A percentile compares a stretch with the other conserved stretches of the same genome.
Evolutionary conservation across 2,797 vertebrate genomes (phyloP).

Genomic region (Erithacus rubecula): DNA sequence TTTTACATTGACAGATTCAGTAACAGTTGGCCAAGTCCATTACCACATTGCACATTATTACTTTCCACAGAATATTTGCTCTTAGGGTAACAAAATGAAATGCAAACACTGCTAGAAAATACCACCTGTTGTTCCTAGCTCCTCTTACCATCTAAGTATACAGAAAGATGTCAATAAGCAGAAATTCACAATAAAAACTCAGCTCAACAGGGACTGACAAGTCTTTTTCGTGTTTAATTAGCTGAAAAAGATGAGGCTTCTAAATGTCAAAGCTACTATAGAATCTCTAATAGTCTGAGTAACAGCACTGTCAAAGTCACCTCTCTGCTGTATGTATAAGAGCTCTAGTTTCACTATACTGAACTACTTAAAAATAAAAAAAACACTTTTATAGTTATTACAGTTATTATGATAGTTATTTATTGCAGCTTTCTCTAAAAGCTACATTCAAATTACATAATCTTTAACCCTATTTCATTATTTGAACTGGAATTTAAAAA

Average conservation of each 20-base stretch:
- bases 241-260: background rate
- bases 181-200: background rate
- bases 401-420: background rate
- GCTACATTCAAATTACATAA: background rate
- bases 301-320: background rate
- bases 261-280: background rate
- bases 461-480: background rate
- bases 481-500: background rate
- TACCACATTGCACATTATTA: background rate
- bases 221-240: background rate
- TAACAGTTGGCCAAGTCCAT: background rate
- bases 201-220: background rate
- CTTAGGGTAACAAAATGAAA: background rate
- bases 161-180: background rate
- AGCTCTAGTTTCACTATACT: background rate
- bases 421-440: background rate
- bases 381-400: background rate
- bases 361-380: background rate
- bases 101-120: background rate
- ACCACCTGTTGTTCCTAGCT: background rate
- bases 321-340: background rate
- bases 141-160: background rate
- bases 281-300: background rate
- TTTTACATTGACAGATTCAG: background rate
- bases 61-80: background rate